Base-by-base conservation (phyloP, 1,140 invertebrate species). In the Monomorium pharaonis region DNA sequence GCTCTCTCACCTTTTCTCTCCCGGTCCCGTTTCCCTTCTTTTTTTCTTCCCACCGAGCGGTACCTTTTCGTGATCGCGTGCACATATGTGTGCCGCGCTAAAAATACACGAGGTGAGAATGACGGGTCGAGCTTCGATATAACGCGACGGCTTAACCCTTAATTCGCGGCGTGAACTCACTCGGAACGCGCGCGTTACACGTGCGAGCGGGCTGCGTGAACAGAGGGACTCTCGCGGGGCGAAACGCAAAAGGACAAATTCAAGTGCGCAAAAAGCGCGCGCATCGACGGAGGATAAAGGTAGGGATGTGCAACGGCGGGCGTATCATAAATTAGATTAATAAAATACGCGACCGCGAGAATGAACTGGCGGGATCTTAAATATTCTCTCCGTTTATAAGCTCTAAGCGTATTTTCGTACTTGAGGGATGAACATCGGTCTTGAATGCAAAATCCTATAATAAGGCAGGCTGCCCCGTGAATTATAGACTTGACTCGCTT, bases 71-170 rank as follows among this genome's bases (percentile, higher is more conserved):
- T 21, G 30, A 37, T 24, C 58, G 42, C 18, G 18, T n/a, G n/a
- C n/a, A n/a, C n/a, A n/a, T 63, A 77, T 63, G 58, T 78, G n/a
- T 65, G 75, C 27, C 54, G 54, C 16, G 63, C 47, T 69, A 80
- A 80, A 80, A 69, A 80, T 69, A 80, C 63, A 42, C 30, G 21
- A 80, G n/a, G 21, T 54, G 62, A 21, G 33, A 76, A 77, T 49
- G 58, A 70, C 14, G 56, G 24, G 49, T 56, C 16, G 21, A 47
- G 49, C 21, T 18, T n/a, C 33, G 33, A 56, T 56, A 56, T 54
- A n/a, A n/a, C n/a, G n/a, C n/a, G 63, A 81, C 30, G 24, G 49
- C 33, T 81, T 44, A 44, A 81, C 18, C 49, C 37, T 70, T 69
- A 42, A 37, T 44, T 69, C n/a, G 21, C 16, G 47, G 47, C 2